These are phyloP conservation scores for Caerostris extrusa DNA, from an alignment of 1,140 invertebrate species.

Conservation along the genomic window DNA sequence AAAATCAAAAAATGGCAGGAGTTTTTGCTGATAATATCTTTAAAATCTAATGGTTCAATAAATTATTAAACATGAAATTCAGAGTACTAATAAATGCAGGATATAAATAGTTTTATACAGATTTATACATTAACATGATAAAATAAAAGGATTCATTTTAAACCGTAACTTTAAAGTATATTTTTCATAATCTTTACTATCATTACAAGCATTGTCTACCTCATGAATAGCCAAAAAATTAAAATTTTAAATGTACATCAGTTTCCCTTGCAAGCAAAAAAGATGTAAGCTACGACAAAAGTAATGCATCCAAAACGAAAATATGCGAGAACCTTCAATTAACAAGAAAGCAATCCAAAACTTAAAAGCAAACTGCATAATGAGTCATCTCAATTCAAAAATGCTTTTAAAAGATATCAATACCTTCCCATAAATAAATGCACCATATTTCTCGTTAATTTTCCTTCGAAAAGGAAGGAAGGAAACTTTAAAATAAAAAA, in stretches of 20 bases:
- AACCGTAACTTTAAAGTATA: too few relatives aligned
- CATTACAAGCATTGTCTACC: too few relatives aligned
- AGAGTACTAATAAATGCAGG: too few relatives aligned
- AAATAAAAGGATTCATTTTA: too few relatives aligned
- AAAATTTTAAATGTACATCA: background rate
- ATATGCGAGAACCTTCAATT: background rate
- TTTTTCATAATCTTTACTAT: too few relatives aligned
- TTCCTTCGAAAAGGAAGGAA: background rate
- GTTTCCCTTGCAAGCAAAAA: background rate
- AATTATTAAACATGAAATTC: too few relatives aligned
- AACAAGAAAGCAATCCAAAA: background rate
- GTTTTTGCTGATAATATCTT: too few relatives aligned
- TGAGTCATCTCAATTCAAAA: background rate
- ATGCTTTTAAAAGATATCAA: background rate
- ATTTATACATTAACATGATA: too few relatives aligned
- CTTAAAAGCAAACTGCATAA: background rate
- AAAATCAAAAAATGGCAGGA: too few relatives aligned
- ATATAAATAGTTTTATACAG: too few relatives aligned
- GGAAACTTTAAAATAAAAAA: background rate
- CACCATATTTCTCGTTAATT: background rate
- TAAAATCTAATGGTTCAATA: too few relatives aligned
- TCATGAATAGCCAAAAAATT: background rate
- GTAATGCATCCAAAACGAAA: background rate
- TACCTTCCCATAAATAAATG: constrained; percentile 7
- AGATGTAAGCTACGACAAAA: background rate